phyloP scores from a whole-genome alignment of 2,113 vertebrate genomes.

The Neopipo cinnamomea region DNA sequence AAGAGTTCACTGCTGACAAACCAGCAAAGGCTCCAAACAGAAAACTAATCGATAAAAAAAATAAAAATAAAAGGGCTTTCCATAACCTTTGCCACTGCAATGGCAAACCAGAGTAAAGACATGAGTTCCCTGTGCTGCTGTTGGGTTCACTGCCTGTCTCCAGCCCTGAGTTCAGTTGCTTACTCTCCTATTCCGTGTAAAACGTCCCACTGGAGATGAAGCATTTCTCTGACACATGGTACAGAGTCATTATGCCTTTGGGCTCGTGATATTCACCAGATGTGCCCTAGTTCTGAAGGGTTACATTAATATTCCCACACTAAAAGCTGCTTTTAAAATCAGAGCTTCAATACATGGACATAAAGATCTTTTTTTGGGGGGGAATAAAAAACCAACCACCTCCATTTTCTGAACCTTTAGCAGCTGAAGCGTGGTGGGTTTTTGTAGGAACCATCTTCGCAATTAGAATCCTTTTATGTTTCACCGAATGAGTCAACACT shows the following conservation, averaged over 20 bases:
- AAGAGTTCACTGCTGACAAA: background rate
- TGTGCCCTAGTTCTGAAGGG: constrained; percentile 53
- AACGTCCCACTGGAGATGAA: constrained; percentile 26
- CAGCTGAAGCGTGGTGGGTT: background rate
- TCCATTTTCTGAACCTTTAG: background rate
- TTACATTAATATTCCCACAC: constrained; percentile 29
- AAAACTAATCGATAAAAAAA: background rate
- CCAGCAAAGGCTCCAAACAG: background rate
- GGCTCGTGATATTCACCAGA: constrained; percentile 30
- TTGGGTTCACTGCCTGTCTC: background rate
- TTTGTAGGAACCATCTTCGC: background rate
- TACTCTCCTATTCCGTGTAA: background rate
- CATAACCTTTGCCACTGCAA: background rate
- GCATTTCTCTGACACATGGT: constrained; percentile 23
- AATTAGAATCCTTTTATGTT: background rate
- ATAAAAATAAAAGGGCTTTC: background rate
- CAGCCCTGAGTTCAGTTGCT: background rate
- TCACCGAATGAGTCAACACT: background rate
- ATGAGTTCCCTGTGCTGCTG: background rate
- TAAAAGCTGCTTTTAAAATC: constrained; percentile 41
- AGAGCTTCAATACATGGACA: background rate
- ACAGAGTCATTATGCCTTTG: constrained; percentile 17
- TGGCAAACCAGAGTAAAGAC: background rate
- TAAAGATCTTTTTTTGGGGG: background rate
- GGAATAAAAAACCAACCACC: background rate